Base-by-base conservation (phyloP, 1,140 invertebrate species). In the Calliphora vicina region DNA sequence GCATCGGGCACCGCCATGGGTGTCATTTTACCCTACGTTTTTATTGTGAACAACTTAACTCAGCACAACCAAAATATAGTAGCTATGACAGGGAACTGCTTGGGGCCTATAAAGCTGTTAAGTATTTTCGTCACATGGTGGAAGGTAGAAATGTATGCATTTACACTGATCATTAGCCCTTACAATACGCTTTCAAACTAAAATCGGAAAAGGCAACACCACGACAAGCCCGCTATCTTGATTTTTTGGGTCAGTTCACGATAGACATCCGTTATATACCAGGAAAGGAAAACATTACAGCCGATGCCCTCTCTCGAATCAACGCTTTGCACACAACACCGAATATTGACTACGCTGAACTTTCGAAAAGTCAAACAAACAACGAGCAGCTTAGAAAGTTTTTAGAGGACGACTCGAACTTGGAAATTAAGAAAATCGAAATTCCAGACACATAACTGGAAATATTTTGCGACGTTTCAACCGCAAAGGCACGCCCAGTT, bases 101-200 rank as follows among this genome's bases (percentile, higher is more conserved):
- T 0, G 87, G 87, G 1, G 85, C 89, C 5, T 90, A 90, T 76
- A 42, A 84, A 9, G 83, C 87, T 10, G 82, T 90, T 13, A 57
- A 84, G 20, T 23, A 82, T 80, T 82, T 84, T 43, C 80, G 80
- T 3, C 80, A 82, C 29, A 74, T 86, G n/a, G 8, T 93, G 0
- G 91, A 92, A 87, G 91, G 86, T 25, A 85, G 88, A 83, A 6
- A 26, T 20, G 90, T 91, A 74, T 84, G 78, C 0, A 85, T 92
- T 8, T 88, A 82, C 27, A 91, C 88, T 5, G 88, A 92, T 82
- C 91, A 92, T 82, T 89, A 90, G 81, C 91, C 89, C 1, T 80
- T 91, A 10, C 86, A 84, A 17, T 87, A 82, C 81, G 86, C 87
- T 1, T 91, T 91, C 57, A 50, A 67, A 35, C 84, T 89, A 81